Percentiles rank a stretch among this genome's conserved stretches.
Conservation (phyloP, 2,113 vertebrate species). For the Ahaetulla prasina region DNA sequence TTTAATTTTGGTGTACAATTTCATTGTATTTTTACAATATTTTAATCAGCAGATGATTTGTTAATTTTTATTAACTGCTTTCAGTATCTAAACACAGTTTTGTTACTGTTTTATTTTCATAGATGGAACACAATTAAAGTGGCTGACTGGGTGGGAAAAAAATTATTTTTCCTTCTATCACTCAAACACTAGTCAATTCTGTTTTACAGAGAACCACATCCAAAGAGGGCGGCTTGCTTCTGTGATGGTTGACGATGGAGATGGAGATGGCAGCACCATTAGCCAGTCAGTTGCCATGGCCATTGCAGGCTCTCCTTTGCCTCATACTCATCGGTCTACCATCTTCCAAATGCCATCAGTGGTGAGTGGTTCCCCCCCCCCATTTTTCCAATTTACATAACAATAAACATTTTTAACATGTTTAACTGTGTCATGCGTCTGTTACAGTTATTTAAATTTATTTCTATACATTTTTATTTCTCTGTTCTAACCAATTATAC, state of each 20-base stretch:
- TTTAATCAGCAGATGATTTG: not conserved
- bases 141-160: no score
- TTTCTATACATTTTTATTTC: no score
- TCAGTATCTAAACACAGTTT: not conserved
- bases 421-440: no score
- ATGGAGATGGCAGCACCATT: conserved; percentile 77
- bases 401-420: no score
- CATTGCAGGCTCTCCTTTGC: conserved; percentile 85
- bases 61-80: not conserved
- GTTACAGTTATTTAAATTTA: no score
- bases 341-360: conserved; percentile 71
- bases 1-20: not conserved
- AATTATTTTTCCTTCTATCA: not conserved
- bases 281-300: conserved; percentile 90
- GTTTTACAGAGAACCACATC: conserved; percentile 71
- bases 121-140: not conserved
- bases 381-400: no score
- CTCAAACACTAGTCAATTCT: no score
- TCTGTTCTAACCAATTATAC: no score
- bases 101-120: not conserved
- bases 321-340: conserved; percentile 71
- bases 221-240: conserved; percentile 75
- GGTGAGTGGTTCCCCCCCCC: no score
- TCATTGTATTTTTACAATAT: not conserved
- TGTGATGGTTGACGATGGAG: conserved; percentile 72